phyloP scores from a whole-genome alignment of 1,140 invertebrate genomes.

The Thereuonema tuberculata region DNA sequence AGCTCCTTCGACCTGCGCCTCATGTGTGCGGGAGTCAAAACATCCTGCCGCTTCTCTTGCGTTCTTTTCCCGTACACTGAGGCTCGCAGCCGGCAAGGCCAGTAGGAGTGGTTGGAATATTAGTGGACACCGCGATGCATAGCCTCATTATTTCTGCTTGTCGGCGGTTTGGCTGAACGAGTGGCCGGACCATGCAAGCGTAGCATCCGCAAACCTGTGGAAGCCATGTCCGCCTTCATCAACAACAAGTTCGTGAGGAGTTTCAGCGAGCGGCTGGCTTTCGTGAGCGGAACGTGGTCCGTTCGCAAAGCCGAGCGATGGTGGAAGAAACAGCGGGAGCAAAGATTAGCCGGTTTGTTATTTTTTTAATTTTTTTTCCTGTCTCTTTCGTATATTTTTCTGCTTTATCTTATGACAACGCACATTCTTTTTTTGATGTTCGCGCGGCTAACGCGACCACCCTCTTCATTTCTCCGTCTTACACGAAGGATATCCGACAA shows the following conservation, averaged over 20 bases:
- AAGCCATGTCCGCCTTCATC: constrained; percentile 15
- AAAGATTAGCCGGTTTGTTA: constrained; percentile 14
- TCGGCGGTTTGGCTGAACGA: too few species aligned
- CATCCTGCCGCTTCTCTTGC: too few species aligned
- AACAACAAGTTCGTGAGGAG: constrained; percentile 18
- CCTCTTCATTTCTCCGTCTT: not conserved
- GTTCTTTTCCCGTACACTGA: too few species aligned
- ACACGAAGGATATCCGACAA: not conserved
- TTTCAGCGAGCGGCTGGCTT: constrained; percentile 19
- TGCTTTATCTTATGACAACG: not conserved
- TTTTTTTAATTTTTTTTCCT: not conserved
- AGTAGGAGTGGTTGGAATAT: too few species aligned
- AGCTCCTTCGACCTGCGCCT: too few species aligned
- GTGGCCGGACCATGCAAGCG: too few species aligned
- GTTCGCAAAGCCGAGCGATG: constrained; percentile 16
- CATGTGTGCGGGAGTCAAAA: too few species aligned
- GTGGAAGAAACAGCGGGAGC: constrained; percentile 17
- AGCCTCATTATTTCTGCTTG: too few species aligned
- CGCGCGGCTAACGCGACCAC: not conserved
- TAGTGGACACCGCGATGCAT: too few species aligned
- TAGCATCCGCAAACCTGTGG: not conserved
- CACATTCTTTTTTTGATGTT: not conserved
- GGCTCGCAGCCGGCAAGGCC: too few species aligned
- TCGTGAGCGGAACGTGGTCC: constrained; percentile 8
- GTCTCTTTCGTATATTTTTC: not conserved